Conservation (phyloP, 1,140 invertebrate species). For the Lepidurus packardi region DNA sequence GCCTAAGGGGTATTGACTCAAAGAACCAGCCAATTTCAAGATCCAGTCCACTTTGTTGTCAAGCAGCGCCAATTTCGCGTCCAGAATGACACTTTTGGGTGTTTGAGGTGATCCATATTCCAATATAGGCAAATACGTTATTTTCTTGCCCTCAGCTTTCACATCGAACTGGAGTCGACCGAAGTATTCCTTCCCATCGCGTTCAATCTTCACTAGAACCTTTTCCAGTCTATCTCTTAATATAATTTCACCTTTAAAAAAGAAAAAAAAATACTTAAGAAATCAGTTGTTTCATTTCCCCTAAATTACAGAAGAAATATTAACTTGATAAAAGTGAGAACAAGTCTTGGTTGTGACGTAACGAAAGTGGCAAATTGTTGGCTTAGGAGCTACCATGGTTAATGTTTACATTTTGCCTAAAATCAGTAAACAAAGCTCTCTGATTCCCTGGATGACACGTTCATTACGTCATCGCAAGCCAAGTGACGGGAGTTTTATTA, state of each 20-base stretch:
- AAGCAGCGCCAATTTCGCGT: conserved; percentile 35
- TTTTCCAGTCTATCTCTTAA: conserved; percentile 50
- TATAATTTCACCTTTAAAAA: conserved; percentile 41
- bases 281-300: not conserved
- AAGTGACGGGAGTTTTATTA: too few species aligned
- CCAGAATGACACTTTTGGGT: conserved; percentile 31
- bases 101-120: conserved; percentile 55
- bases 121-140: conserved; percentile 59
- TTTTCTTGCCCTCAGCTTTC: conserved; percentile 46
- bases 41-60: conserved; percentile 34
- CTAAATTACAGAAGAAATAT: too few species aligned
- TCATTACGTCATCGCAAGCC: too few species aligned
- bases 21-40: conserved; percentile 34
- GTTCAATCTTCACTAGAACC: conserved; percentile 49
- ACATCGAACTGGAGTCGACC: conserved; percentile 53
- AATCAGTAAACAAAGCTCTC: too few species aligned
- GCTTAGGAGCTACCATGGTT: too few species aligned
- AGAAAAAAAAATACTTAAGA: not conserved
- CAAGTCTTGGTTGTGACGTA: too few species aligned
- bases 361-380: too few species aligned
- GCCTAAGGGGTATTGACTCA: conserved; percentile 24
- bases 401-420: too few species aligned
- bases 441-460: too few species aligned
- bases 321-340: too few species aligned
- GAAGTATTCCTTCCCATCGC: conserved; percentile 56